phyloP scores from a whole-genome alignment of 2,888 invertebrate genomes.

The Rhorus exstirpatorius region DNA sequence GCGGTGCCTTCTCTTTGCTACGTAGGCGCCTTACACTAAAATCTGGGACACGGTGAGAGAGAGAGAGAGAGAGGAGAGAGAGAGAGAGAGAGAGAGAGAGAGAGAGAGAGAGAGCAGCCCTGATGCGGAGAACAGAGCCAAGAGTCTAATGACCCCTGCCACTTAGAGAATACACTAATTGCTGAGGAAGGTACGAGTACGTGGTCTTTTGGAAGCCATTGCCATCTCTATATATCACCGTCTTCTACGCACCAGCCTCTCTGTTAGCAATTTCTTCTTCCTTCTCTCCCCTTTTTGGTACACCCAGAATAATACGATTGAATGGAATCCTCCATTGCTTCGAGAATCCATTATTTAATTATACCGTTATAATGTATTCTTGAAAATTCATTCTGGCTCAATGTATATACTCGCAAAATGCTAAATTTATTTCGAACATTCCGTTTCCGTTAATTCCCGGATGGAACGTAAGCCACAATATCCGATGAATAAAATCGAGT shows the following conservation, averaged over 20 bases:
- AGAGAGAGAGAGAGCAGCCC: constrained; percentile 62
- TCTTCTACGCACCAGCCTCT: constrained; percentile 64
- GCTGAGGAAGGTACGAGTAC: constrained; percentile 78
- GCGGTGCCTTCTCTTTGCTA: constrained; percentile 17
- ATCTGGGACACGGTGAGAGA: constrained; percentile 54
- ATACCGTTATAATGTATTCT: background rate
- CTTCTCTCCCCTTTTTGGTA: background rate
- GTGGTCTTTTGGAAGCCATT: constrained; percentile 76
- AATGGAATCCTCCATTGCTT: background rate
- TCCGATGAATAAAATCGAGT: too few relatives aligned
- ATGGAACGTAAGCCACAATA: too few relatives aligned
- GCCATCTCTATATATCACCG: constrained; percentile 66
- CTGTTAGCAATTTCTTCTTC: constrained; percentile 20
- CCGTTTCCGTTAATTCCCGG: too few relatives aligned
- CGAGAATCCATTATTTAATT: background rate
- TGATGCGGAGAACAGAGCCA: constrained; percentile 34
- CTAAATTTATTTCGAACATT: too few relatives aligned
- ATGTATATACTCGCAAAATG: too few relatives aligned
- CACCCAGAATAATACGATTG: background rate
- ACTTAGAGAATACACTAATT: constrained; percentile 83
- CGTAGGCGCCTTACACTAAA: constrained; percentile 60
- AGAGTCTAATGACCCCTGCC: constrained; percentile 82
- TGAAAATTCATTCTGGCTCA: background rate
- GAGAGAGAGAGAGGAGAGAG: constrained; percentile 69
- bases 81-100: constrained; percentile 69